These are phyloP conservation scores for Bombus haemorrhoidalis DNA, from an alignment of 1,140 invertebrate genomes.

Conservation along the genomic window DNA sequence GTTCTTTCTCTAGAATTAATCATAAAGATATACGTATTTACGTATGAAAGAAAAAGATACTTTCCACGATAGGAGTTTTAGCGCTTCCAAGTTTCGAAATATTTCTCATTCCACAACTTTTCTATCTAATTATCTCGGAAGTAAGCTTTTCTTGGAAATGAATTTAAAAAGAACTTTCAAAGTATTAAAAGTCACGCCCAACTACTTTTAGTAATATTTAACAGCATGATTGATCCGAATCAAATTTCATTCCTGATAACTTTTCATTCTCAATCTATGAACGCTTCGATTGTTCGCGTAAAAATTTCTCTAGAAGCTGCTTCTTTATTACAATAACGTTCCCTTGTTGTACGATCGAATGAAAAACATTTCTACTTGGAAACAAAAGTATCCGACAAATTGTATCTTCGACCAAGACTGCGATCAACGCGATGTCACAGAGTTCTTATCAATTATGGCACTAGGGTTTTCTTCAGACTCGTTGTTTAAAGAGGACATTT, in stretches of 20 bases:
- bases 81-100: background rate
- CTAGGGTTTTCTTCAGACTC: background rate
- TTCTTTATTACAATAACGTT: background rate
- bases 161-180: no score
- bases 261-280: background rate
- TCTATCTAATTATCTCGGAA: background rate
- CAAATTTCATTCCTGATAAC: background rate
- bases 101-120: background rate
- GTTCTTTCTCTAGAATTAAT: background rate
- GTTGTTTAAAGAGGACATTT: background rate
- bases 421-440: background rate
- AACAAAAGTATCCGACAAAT: background rate
- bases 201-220: no score
- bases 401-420: background rate
- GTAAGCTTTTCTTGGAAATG: no score
- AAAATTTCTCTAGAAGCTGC: background rate
- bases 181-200: no score
- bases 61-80: background rate
- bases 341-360: background rate
- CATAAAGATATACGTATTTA: background rate
- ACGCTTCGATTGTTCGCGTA: background rate
- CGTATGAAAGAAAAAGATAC: background rate
- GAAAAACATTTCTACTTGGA: background rate
- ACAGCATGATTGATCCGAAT: no score
- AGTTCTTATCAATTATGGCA: conserved; percentile 14